Base-by-base conservation (phyloP, 2,888 invertebrate species). In the Lepeophtheirus nordmannii region DNA sequence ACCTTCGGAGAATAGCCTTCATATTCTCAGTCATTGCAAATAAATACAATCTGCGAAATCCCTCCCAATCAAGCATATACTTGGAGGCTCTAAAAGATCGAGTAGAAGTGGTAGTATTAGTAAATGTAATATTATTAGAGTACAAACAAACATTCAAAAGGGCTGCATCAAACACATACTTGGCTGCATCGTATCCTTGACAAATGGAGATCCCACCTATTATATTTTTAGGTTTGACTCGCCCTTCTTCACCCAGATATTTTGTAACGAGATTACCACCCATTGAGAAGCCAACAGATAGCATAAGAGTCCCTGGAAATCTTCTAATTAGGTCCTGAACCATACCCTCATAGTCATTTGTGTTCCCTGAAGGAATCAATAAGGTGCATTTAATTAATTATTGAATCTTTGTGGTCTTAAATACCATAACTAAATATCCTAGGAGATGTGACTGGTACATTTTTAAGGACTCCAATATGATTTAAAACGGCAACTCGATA, bases 21-120 rank as follows among this genome's bases (percentile, higher is more conserved):
- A 92, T 85, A 75, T 90, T 89, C 75, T 90, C 89, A 0, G 92
- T 91, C 87, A 94, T 92, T 68, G 89, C 83, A 76, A 89, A 92
- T 67, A 91, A 79, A 76, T 94, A 94, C 73, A 89, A 83, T 2
- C 92, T 84, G 17, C 92, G 82, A 77, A 91, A 85, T 75, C 89
- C 87, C 74, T 86, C 85, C 91, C 91, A 92, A 74, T 88, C 85
- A 41, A 88, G 78, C 70, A 91, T 78, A 77, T 83, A 83, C 72
- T 85, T 85, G 73, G 87, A 85, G 63, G 86, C 86, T 73, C 90
- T 90, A 76, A 53, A 79, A 30, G 3, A 58, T 11, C n/a, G n/a
- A n/a, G n/a, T n/a, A n/a, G n/a, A n/a, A n/a, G n/a, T n/a, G n/a
- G n/a, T n/a, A n/a, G n/a, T n/a, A 80, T 69, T 67, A 69, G 67